phyloP scores from a whole-genome alignment of 2,888 invertebrate genomes.

The Polydrusus tereticollis region DNA sequence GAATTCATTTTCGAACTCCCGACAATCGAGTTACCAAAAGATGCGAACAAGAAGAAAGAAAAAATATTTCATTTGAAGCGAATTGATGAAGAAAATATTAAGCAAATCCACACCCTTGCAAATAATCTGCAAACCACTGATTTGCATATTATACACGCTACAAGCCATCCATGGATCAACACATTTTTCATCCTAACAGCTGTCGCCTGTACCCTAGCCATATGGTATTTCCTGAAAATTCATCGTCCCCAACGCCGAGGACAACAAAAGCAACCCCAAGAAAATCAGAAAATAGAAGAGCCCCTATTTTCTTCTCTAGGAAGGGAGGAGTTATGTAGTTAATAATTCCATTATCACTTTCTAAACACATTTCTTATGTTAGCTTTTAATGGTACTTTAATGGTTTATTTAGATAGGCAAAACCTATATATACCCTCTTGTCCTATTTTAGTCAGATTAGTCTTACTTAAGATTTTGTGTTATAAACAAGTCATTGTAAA shows the following conservation, averaged over 20 bases:
- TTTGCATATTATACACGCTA: not conserved
- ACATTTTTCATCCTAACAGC: not conserved
- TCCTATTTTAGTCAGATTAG: too few relatives aligned
- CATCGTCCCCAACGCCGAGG: not conserved
- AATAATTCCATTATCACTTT: not conserved
- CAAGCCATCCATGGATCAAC: not conserved
- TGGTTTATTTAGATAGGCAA: too few relatives aligned
- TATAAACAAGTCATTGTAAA: too few relatives aligned
- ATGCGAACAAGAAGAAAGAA: not conserved
- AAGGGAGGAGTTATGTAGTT: not conserved
- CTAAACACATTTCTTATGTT: not conserved
- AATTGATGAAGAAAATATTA: not conserved
- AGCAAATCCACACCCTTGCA: not conserved
- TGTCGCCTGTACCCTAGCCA: not conserved
- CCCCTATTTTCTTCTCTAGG: not conserved
- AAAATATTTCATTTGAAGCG: not conserved
- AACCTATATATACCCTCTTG: too few relatives aligned
- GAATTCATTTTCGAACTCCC: constrained; percentile 3
- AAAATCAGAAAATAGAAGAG: not conserved
- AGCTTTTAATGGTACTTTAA: too few relatives aligned
- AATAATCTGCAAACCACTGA: not conserved
- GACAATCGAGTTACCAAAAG: not conserved
- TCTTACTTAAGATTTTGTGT: too few relatives aligned
- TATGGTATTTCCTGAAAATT: not conserved
- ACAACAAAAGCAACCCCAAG: not conserved